Evolutionary conservation across 2,888 invertebrate species (phyloP).

Genomic region (Epinotia demarniana): DNA sequence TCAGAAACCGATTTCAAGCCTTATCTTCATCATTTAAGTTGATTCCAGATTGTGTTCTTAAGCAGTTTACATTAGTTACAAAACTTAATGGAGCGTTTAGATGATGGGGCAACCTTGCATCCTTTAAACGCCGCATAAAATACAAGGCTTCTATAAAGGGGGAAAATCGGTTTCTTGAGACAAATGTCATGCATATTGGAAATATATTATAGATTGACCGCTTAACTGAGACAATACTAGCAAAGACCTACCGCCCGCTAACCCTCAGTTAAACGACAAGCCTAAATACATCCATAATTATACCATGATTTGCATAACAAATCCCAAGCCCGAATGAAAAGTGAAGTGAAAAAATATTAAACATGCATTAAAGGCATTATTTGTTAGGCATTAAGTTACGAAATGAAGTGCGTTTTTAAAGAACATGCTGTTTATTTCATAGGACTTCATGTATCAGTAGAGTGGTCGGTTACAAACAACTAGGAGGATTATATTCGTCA

Average conservation of each 20-base stretch:
- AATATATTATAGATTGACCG: not conserved
- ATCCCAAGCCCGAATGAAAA: not conserved
- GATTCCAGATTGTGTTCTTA: no score
- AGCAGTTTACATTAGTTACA: no score
- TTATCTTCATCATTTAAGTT: not conserved
- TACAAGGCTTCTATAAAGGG: not conserved
- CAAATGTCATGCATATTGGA: not conserved
- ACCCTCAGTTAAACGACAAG: no score
- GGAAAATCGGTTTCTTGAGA: no score
- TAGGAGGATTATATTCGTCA: no score
- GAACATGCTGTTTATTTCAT: not conserved
- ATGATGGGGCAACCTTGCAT: no score
- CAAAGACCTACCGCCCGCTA: no score
- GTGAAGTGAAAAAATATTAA: not conserved
- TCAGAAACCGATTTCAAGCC: not conserved
- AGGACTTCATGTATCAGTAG: not conserved
- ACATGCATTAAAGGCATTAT: conserved; percentile 12
- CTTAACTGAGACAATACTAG: no score
- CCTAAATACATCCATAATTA: not conserved
- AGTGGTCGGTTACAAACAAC: no score
- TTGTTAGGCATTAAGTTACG: not conserved
- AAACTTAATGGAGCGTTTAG: no score
- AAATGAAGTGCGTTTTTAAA: conserved; percentile 7
- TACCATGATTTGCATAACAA: not conserved
- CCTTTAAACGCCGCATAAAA: no score